Conservation (phyloP, 2,888 invertebrate species). For the Caenorhabditis wallacei region DNA sequence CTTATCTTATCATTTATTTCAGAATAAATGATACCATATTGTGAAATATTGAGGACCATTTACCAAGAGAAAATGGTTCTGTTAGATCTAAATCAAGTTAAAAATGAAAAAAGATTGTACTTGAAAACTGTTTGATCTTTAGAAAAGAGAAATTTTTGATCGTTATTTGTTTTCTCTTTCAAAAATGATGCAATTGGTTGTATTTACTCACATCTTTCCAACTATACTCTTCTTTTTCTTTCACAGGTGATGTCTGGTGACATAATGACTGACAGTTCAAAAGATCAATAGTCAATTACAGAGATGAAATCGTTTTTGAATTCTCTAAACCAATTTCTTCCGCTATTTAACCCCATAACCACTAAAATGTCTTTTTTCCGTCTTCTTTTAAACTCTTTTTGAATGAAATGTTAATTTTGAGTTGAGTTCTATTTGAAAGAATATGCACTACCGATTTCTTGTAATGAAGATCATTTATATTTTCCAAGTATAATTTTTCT, state of each 20-base stretch:
- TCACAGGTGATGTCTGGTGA: background rate
- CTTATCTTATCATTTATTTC: conserved; percentile 17
- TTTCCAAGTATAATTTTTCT: too few species aligned
- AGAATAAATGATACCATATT: conserved; percentile 11
- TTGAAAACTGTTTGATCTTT: background rate
- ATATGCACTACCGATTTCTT: too few species aligned
- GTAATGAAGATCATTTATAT: too few species aligned
- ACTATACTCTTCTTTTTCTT: conserved; percentile 1
- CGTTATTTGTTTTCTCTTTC: conserved; percentile 14
- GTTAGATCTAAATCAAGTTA: background rate
- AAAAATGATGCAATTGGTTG: conserved; percentile 6
- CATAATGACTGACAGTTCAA: background rate
- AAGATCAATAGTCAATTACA: too few species aligned
- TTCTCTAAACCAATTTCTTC: too few species aligned
- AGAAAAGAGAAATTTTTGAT: background rate
- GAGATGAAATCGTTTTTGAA: too few species aligned
- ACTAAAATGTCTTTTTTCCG: too few species aligned
- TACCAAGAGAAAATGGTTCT: background rate
- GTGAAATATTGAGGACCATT: background rate
- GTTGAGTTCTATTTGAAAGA: too few species aligned
- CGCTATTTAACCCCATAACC: too few species aligned
- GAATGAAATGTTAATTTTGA: too few species aligned
- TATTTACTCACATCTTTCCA: background rate
- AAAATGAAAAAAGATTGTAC: background rate
- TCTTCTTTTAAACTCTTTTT: too few species aligned